Conservation (phyloP, 2,797 vertebrate genomes). For the Anabacerthia variegaticeps region DNA sequence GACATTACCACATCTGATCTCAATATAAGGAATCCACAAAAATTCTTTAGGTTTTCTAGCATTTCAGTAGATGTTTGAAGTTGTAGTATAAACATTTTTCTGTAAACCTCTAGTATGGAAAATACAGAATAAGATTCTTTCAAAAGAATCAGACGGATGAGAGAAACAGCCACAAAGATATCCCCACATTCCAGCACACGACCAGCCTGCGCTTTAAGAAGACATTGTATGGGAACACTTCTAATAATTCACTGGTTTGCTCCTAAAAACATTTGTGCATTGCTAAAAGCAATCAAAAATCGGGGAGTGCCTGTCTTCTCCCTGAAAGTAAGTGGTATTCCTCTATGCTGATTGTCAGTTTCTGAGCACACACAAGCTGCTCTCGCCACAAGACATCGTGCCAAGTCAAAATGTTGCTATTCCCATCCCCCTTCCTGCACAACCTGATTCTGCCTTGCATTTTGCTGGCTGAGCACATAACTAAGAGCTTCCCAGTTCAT, state of each 20-base stretch:
- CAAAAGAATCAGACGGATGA: constrained; percentile 7
- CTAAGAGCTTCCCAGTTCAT: background rate
- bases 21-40: constrained; percentile 63
- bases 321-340: background rate
- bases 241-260: background rate
- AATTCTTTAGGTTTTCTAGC: constrained; percentile 63
- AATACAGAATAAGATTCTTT: constrained; percentile 27
- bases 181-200: background rate
- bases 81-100: constrained; percentile 50
- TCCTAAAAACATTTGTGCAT: background rate
- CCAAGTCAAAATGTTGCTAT: background rate
- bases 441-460: background rate
- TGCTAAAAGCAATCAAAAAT: background rate
- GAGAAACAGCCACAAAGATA: constrained; percentile 18
- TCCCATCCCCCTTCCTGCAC: background rate
- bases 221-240: background rate
- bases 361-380: background rate
- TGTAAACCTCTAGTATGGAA: constrained; percentile 52
- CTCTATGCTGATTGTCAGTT: background rate
- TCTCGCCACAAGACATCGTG: background rate
- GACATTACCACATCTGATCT: constrained; percentile 63
- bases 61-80: constrained; percentile 54
- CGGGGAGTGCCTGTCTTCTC: background rate
- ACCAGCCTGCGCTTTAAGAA: background rate
- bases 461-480: background rate